A percentile compares a stretch with the other conserved stretches of the same genome.
Conservation (phyloP, 35 echinoderm and acorn worm species). For the Lytechinus variegatus region DNA sequence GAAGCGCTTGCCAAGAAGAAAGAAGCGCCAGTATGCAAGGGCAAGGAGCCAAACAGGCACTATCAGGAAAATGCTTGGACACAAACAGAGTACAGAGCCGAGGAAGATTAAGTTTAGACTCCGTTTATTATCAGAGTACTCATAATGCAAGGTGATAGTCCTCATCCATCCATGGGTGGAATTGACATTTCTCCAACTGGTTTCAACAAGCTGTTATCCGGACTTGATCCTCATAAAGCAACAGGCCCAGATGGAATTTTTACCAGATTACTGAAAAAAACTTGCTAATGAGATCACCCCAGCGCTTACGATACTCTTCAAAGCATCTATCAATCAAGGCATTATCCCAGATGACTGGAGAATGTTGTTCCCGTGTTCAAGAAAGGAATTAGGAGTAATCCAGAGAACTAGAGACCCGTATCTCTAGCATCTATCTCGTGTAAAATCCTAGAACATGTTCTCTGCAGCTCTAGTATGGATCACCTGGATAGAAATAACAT, state of each 20-base stretch:
- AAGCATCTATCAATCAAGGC: conserved; percentile 28
- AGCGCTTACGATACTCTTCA: conserved; percentile 2
- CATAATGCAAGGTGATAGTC: background rate
- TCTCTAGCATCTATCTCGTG: conserved; percentile 54
- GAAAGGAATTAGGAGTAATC: conserved; percentile 47
- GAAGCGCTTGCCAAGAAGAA: too few relatives aligned
- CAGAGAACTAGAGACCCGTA: conserved; percentile 58
- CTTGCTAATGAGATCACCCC: conserved; percentile 14
- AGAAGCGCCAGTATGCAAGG: too few relatives aligned
- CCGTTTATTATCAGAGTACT: background rate
- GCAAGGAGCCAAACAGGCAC: background rate
- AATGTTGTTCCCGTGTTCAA: conserved; percentile 60
- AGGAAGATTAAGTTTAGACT: too few relatives aligned
- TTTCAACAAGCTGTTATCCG: background rate
- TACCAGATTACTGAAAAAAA: background rate
- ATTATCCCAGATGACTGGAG: conserved; percentile 39
- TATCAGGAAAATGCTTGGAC: too few relatives aligned
- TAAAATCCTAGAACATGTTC: conserved; percentile 58
- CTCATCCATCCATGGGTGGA: background rate
- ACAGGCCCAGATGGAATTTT: background rate
- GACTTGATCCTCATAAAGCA: background rate
- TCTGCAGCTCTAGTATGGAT: conserved; percentile 19
- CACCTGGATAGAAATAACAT: conserved; percentile 47
- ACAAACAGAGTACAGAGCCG: too few relatives aligned
- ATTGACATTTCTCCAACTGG: background rate